phyloP scores from a whole-genome alignment of 2,888 invertebrate genomes.

The Seira ritae region DNA sequence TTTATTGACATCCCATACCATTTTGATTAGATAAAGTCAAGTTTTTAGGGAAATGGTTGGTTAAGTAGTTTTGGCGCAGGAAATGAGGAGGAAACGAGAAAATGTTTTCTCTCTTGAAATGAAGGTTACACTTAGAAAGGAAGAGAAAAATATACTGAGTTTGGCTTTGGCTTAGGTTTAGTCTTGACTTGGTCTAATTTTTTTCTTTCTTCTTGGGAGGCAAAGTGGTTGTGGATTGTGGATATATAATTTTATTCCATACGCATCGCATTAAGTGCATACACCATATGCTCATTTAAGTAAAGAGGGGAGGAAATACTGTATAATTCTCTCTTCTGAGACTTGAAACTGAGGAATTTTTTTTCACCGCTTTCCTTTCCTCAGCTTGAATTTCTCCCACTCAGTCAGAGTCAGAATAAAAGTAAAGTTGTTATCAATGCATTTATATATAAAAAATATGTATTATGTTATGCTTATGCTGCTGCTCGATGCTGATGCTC shows the following conservation, averaged over 20 bases:
- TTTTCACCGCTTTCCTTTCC: neutral
- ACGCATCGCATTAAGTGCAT: neutral
- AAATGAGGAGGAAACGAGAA: neutral
- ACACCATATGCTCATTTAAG: neutral
- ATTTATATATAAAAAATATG: no score
- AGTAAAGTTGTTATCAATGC: no score
- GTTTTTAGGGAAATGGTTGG: neutral
- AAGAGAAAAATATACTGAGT: constrained; percentile 6
- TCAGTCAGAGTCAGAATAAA: no score
- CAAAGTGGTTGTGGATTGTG: no score
- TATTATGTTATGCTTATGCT: no score
- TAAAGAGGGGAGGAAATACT: no score
- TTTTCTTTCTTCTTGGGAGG: neutral
- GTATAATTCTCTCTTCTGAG: constrained; percentile 10
- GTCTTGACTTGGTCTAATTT: neutral
- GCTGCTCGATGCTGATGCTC: no score
- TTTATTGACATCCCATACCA: constrained; percentile 51
- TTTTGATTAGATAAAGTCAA: constrained; percentile 55
- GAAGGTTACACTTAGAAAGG: constrained; percentile 1
- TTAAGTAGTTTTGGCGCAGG: no score
- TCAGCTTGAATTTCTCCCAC: no score
- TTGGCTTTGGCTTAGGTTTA: no score
- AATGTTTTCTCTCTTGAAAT: neutral
- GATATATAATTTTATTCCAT: no score
- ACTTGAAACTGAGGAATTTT: neutral